phyloP scores from a whole-genome alignment of 2,797 vertebrate genomes.

The Sebastes wilsoni region DNA sequence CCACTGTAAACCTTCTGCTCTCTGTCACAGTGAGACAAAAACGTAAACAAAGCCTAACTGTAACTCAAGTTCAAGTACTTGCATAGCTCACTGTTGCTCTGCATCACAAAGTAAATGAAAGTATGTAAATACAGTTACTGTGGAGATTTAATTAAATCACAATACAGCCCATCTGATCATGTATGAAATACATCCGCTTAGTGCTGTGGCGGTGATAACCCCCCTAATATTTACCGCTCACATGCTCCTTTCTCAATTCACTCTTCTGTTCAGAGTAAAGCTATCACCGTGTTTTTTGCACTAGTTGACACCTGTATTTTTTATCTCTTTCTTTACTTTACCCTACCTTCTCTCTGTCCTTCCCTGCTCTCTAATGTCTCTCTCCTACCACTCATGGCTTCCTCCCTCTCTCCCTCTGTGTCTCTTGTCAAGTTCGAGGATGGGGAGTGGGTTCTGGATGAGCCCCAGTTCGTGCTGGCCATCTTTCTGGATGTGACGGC shows the following conservation, averaged over 20 bases:
- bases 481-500: slow-evolving; percentile 80
- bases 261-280: neutral
- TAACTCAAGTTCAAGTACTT: neutral
- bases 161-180: neutral
- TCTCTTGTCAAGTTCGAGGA: slow-evolving; percentile 77
- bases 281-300: neutral
- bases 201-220: neutral
- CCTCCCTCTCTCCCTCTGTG: neutral
- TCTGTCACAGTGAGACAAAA: too few species aligned
- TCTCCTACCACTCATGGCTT: neutral
- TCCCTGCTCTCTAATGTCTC: neutral
- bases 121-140: neutral
- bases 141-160: neutral
- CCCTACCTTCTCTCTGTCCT: neutral
- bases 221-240: neutral
- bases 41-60: too few species aligned
- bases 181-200: neutral
- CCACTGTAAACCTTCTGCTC: too few species aligned
- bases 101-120: neutral
- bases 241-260: neutral
- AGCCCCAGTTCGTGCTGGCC: slow-evolving; percentile 75
- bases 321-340: neutral
- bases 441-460: slow-evolving; percentile 82
- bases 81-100: neutral
- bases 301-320: neutral